Percentiles rank a stretch among this genome's conserved stretches.
Evolutionary conservation across 2,888 invertebrate species (phyloP).

Genomic region (Lucinisca nassula): DNA sequence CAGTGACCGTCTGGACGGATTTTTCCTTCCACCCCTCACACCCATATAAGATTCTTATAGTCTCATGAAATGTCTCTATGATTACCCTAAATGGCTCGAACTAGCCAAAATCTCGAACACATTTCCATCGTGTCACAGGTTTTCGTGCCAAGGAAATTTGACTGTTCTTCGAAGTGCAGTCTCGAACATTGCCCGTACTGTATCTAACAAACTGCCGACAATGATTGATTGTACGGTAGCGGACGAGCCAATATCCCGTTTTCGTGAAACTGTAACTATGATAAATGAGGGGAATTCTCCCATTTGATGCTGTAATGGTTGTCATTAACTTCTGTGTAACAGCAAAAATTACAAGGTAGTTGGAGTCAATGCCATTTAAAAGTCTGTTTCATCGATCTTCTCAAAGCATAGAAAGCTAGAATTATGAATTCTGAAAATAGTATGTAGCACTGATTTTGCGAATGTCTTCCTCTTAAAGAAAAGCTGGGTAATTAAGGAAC

Average conservation of each 20-base stretch:
- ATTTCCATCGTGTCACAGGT: no score
- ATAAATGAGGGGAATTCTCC: background rate
- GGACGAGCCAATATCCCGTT: constrained; percentile 4
- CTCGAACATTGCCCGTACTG: background rate
- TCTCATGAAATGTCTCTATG: no score
- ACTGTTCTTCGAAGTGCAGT: background rate
- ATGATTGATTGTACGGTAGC: background rate
- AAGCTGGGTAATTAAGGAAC: background rate
- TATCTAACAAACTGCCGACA: background rate
- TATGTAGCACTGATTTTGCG: background rate
- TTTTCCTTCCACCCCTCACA: no score
- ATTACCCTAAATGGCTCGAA: no score
- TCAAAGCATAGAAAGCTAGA: background rate
- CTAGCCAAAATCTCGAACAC: no score
- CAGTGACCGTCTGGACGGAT: no score
- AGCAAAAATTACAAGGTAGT: background rate
- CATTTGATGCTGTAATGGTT: background rate
- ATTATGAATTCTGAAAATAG: background rate
- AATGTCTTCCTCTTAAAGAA: background rate
- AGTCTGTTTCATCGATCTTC: background rate
- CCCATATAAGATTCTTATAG: no score
- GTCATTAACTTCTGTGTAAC: background rate
- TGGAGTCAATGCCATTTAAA: background rate
- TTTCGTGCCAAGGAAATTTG: no score
- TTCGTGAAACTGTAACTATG: background rate